Evolutionary conservation across 2,888 invertebrate species (phyloP).

Genomic region (Empis livida): DNA sequence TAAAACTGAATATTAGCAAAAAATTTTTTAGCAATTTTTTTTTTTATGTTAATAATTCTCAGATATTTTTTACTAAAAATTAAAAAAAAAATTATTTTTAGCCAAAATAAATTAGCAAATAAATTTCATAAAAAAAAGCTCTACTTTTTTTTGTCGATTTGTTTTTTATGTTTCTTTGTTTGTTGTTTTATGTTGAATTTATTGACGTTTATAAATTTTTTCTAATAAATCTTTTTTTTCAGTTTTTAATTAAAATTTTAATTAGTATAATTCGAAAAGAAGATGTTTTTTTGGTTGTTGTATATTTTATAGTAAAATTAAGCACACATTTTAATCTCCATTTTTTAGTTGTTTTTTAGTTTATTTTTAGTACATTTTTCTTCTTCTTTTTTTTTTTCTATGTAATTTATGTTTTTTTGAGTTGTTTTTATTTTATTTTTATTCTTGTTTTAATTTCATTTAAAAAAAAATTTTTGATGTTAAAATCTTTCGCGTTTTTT

Average conservation of each 20-base stretch:
- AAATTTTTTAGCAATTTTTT: constrained; percentile 8
- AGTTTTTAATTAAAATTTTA: no score
- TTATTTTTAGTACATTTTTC: background rate
- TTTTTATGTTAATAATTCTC: constrained; percentile 3
- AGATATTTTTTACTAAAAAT: background rate
- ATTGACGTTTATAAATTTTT: background rate
- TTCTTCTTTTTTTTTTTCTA: constrained; percentile 8
- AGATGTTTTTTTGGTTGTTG: no score
- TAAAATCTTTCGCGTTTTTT: no score
- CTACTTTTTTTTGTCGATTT: constrained; percentile 1
- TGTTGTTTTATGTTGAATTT: constrained; percentile 1
- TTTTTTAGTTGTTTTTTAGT: background rate
- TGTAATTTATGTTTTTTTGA: constrained; percentile 2
- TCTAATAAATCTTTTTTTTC: no score
- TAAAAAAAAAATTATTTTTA: constrained; percentile 9
- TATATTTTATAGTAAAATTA: background rate
- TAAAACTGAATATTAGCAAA: constrained; percentile 10
- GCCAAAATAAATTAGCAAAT: no score
- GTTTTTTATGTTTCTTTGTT: background rate
- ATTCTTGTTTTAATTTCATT: constrained; percentile 9
- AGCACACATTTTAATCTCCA: background rate
- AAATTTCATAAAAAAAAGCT: constrained; percentile 7
- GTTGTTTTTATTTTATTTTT: constrained; percentile 11
- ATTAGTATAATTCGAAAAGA: no score
- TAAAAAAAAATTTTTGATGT: constrained; percentile 7